Evolutionary conservation across 2,797 vertebrate genomes (phyloP), one percentile per base, ranked within the genome.

Genomic region (Dendrocincla tyrannina): DNA sequence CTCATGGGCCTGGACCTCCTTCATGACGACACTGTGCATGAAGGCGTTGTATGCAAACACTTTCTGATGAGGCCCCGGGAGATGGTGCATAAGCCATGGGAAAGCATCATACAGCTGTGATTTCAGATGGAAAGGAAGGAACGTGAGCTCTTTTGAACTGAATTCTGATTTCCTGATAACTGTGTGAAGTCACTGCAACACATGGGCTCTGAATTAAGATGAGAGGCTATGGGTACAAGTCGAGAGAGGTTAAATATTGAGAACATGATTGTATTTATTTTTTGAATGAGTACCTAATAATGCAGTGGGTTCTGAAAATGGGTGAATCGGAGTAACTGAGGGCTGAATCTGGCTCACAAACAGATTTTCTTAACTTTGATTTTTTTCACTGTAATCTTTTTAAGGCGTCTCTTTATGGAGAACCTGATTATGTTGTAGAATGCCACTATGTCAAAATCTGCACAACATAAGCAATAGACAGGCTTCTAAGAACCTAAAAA

Each of bases 61-160:
- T 20, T 93, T 10, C 70, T 95, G 96, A 41, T 97, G 97, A 32
- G 95, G 94, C 52, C 96, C 96, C 41, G 91, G 97, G 32, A 97
- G 46, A 17, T 0, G 24, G 52, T 49, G 77, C 96, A 97, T 93
- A 39, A 97, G 67, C 81, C 91, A 27, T 2, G 97, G 96, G 64
- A 97, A 97, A 44, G 96, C 93, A 83, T 97, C 95, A 0, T 97
- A 97, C 35, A 95, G 33, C 97, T 97, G 86, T 33, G 60, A 83
- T 74, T 87, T 69, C 17, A 76, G 79, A 68, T 25, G 64, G 23
- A 64, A 55, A 75, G 39, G 20, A 87, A 37, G 28, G 68, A 68
- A 28, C 2, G 3, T 60, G 37, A 91, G 18, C 37, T 78, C 13
- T 49, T 58, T 19, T 42, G 39, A 69, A 42, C 3, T 37, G 60